phyloP scores from a whole-genome alignment of 2,888 invertebrate genomes.

The Torymus aiolomorphi region DNA sequence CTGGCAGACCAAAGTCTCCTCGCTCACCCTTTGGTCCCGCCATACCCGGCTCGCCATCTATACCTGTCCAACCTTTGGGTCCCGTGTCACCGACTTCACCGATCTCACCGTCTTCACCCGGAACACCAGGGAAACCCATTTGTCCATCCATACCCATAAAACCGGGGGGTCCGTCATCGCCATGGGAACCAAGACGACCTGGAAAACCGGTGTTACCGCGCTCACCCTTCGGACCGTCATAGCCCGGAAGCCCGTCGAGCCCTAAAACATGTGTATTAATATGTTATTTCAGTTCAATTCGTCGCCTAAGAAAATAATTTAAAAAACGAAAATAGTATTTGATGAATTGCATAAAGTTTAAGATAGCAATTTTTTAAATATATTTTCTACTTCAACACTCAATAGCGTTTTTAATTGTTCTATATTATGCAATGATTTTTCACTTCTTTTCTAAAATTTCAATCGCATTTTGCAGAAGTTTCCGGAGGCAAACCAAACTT shows the following conservation, averaged over 20 bases:
- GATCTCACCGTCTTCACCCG: conserved; percentile 76
- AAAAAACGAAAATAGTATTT: conserved; percentile 18
- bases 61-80: conserved; percentile 77
- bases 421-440: too few species aligned
- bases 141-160: conserved; percentile 73
- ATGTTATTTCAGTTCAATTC: too few species aligned
- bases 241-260: conserved; percentile 72
- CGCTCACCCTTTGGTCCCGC: conserved; percentile 87
- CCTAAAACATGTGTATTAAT: conserved; percentile 65
- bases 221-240: conserved; percentile 71
- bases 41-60: conserved; percentile 76
- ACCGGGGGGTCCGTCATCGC: conserved; percentile 73
- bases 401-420: too few species aligned
- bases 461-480: too few species aligned
- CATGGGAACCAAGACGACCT: conserved; percentile 76
- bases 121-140: conserved; percentile 79
- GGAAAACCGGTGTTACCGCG: conserved; percentile 77
- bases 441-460: too few species aligned
- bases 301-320: background rate
- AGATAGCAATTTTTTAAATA: too few species aligned
- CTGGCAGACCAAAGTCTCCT: conserved; percentile 83
- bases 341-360: too few species aligned
- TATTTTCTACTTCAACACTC: too few species aligned
- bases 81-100: conserved; percentile 83
- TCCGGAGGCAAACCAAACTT: too few species aligned